phyloP scores from a whole-genome alignment of 2,888 invertebrate genomes.

The Folsomia manolachei region DNA sequence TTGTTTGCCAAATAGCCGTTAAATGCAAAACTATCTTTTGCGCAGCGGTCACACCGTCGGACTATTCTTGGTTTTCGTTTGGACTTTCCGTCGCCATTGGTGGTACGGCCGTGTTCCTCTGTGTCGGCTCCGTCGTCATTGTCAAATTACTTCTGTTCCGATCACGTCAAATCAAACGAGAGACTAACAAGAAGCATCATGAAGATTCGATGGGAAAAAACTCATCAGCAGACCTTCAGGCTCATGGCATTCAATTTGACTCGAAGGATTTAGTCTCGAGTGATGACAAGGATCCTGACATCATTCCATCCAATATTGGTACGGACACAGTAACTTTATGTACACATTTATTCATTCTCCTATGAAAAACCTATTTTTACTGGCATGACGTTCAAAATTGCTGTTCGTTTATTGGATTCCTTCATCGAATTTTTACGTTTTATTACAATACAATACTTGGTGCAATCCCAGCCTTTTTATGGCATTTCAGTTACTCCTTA shows the following conservation, averaged over 20 bases:
- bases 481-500: background rate
- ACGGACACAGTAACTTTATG: background rate
- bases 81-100: constrained; percentile 50
- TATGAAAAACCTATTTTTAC: background rate
- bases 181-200: constrained; percentile 36
- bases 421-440: background rate
- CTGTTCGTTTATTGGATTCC: background rate
- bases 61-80: constrained; percentile 49
- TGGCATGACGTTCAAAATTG: background rate
- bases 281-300: constrained; percentile 68
- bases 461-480: background rate
- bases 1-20: constrained; percentile 1
- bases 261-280: constrained; percentile 48
- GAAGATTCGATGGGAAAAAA: constrained; percentile 39
- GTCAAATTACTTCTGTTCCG: constrained; percentile 45
- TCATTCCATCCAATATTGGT: constrained; percentile 74
- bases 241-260: constrained; percentile 45
- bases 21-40: constrained; percentile 5
- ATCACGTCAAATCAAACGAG: constrained; percentile 41
- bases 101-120: constrained; percentile 47
- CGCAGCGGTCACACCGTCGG: constrained; percentile 45
- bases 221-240: constrained; percentile 30
- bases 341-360: background rate
- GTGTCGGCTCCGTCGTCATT: constrained; percentile 48
- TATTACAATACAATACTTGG: background rate